phyloP scores from a whole-genome alignment of 2,888 invertebrate species.

The Heteropelma amictum region DNA sequence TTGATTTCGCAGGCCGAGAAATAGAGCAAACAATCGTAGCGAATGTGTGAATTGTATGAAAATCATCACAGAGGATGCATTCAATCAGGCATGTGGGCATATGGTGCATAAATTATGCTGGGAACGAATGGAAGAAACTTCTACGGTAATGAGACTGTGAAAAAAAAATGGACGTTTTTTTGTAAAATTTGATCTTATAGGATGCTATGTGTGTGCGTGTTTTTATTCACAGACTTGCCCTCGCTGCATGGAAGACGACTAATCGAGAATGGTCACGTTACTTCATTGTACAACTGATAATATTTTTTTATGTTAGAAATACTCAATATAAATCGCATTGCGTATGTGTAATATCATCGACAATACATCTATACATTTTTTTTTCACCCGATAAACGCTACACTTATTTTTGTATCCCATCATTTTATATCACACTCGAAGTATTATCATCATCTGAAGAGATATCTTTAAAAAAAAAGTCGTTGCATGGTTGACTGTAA shows the following conservation, averaged over 20 bases:
- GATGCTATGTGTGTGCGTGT: no score
- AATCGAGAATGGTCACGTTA: not conserved
- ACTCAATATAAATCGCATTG: no score
- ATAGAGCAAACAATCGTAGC: not conserved
- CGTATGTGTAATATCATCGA: no score
- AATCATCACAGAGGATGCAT: not conserved
- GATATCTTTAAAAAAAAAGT: no score
- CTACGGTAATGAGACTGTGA: not conserved
- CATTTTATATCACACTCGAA: no score
- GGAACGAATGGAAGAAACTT: not conserved
- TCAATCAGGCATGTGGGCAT: not conserved
- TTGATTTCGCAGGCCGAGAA: not conserved
- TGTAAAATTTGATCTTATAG: not conserved
- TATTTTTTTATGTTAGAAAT: not conserved
- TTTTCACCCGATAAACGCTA: no score
- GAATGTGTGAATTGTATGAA: not conserved
- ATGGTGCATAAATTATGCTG: not conserved
- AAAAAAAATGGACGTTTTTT: not conserved
- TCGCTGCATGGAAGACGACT: not conserved
- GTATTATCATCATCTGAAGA: no score
- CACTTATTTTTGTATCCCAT: no score
- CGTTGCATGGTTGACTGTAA: no score
- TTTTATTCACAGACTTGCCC: slow-evolving; percentile 18
- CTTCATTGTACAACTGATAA: not conserved
- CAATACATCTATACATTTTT: no score